These are phyloP conservation scores for Microcebus ravelobensis DNA, from an alignment of 2,113 vertebrate genomes.

Conservation along the genomic window DNA sequence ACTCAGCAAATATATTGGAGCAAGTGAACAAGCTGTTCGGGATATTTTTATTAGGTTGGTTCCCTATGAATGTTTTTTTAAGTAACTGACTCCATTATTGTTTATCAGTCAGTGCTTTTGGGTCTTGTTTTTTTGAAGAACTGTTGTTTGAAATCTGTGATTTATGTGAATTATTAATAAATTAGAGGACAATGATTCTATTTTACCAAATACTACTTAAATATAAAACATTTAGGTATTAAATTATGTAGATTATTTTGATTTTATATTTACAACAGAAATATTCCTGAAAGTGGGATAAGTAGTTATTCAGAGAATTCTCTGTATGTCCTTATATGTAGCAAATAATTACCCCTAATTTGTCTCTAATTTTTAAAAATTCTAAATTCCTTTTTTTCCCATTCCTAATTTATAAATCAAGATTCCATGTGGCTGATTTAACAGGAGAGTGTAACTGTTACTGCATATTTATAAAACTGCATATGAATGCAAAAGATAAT, in stretches of 20 bases:
- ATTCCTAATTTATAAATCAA: background rate
- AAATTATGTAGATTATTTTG: conserved; percentile 18
- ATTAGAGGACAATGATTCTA: background rate
- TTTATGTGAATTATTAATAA: conserved; percentile 52
- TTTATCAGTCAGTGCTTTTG: background rate
- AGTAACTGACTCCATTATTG: background rate
- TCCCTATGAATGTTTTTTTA: background rate
- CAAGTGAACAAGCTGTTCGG: conserved; percentile 96
- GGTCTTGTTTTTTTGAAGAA: conserved; percentile 14
- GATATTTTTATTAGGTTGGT: conserved; percentile 94
- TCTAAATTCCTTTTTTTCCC: background rate
- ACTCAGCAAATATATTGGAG: conserved; percentile 98
- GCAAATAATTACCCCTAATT: background rate
- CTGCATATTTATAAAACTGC: background rate
- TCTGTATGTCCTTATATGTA: background rate
- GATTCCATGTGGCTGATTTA: background rate
- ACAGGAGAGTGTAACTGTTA: background rate
- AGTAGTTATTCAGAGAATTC: conserved; percentile 4
- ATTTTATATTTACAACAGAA: conserved; percentile 40
- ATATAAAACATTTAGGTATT: background rate
- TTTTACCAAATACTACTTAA: conserved; percentile 18
- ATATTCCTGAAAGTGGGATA: conserved; percentile 6
- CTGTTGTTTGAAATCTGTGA: conserved; percentile 49
- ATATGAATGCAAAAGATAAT: background rate
- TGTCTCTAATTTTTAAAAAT: background rate